Conservation (phyloP, 2,797 vertebrate genomes). For the Mallotus villosus region DNA sequence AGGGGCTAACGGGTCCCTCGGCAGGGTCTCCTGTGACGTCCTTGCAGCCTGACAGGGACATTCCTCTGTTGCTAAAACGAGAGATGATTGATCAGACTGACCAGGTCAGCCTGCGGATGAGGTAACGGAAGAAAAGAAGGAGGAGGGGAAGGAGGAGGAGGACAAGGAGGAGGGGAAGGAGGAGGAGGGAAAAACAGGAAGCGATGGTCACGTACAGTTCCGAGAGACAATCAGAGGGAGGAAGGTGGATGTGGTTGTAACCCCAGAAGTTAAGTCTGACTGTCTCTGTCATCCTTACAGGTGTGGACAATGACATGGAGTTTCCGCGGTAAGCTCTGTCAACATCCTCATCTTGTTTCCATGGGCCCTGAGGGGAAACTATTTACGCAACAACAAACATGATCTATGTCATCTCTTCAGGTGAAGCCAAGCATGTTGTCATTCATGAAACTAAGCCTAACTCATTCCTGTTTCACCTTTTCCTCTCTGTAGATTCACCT, state of each 20-base stretch:
- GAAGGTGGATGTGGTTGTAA: neutral
- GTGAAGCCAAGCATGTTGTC: neutral
- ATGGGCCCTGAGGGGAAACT: neutral
- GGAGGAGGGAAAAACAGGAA: neutral
- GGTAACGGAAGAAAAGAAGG: neutral
- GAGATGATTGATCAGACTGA: neutral
- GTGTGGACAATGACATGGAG: conserved; percentile 61
- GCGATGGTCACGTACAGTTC: neutral
- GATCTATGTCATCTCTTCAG: neutral
- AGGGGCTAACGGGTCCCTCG: neutral
- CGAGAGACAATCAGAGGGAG: too few species aligned
- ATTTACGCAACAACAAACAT: neutral
- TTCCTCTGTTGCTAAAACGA: neutral
- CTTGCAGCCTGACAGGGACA: neutral
- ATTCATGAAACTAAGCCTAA: neutral
- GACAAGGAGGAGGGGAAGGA: neutral
- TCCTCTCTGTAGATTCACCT: conserved; percentile 80
- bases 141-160: neutral
- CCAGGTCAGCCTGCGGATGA: neutral
- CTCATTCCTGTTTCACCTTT: neutral
- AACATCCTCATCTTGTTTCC: neutral
- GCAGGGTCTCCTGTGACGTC: neutral
- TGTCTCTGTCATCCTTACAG: conserved; percentile 54
- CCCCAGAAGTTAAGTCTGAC: neutral
- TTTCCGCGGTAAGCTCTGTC: conserved; percentile 73